Evolutionary conservation across 2,888 invertebrate species (phyloP), one percentile per base, ranked within the genome.

Genomic region (Criorhina ranunculi): DNA sequence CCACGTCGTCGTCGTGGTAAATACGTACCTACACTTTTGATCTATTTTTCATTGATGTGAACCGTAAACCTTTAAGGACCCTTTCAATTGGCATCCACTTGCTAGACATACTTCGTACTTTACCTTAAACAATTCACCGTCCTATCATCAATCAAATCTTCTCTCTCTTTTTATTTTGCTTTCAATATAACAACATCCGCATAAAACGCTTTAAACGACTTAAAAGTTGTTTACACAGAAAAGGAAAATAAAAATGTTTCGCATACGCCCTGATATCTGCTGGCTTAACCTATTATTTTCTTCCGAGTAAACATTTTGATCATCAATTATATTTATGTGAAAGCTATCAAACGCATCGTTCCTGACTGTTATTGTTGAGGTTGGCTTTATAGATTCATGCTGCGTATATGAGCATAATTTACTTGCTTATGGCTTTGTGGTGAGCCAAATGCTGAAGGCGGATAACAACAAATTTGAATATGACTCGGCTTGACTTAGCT

Each of bases 321-420:
- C 59, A 59, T 59, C 59, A 59, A 59, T 59, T 59, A 59, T 40
- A 40, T 59, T 59, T 59, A 59, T 59, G 40, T 40, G 59, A 59
- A 59, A 59, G 59, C 40, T 29, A 59, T 59, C 40, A 24, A 17
- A 40, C 24, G 59, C 59, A 59, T 40, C 59, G 59, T 40, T 40
- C 8, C n/a, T 37, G 37, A 31, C 9, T 40, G 24, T 19, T 57
- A 17, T 57, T 57, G 17, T 55, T 37, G 37, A 40, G 37, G 5
- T 57, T 57, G n/a, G n/a, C 6, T 7, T 31, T 12, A 15, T 40
- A 53, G 15, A 33, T n/a, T 17, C 24, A 24, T 24, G 24, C 24
- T 24, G 24, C 17, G 35, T 55, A 55, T 55, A 31, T 11, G 35
- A 11, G 17, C n/a, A 55, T 55, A 55, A 55, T 55, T 55, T 37